Evolutionary conservation across 1,140 invertebrate species (phyloP), one percentile per base, ranked within the genome.

Genomic region (Ectropis grisescens): DNA sequence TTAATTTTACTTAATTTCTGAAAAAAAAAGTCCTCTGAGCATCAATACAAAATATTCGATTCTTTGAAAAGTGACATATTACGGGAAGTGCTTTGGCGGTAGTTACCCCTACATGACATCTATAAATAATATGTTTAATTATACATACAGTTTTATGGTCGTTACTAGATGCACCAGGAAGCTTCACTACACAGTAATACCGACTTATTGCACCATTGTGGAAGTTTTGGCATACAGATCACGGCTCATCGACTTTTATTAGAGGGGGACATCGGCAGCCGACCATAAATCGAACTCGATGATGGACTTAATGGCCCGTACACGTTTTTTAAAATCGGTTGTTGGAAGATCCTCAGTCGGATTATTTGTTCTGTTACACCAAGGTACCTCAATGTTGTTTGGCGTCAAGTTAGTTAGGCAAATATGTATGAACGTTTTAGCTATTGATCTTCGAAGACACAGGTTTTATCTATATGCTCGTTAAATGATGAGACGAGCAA

Each of bases 201-300:
- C 33, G 36, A 51, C 49, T 58, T 48, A 54, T 53, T 47, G 42
- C 27, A 27, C 37, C 40, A 58, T 60, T 60, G 55, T 54, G 54
- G 54, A 57, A 54, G 41, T 58, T 57, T 54, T 52, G 56, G 60
- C 61, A 55, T 53, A 65, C 47, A 51, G 56, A 72, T 60, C 62
- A 74, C 50, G 72, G 60, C 47, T 65, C 69, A 78, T 74, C 60
- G 69, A 78, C 32, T 71, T 64, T 64, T 59, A 62, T 74, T 66
- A 43, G 55, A 43, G 42, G 43, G 64, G 72, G 51, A 40, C 40
- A 51, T n/a, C n/a, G 45, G 50, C 51, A 46, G 27, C 30, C 37
- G 27, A 47, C 45, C 33, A 60, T 74, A 74, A 76, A 76, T 76
- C 61, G 54, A 46, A 44, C 35, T 47, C 51, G 60, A 71, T 74